Percentiles rank a stretch among this genome's conserved stretches.
phyloP scores from a whole-genome alignment of 1,140 invertebrate genomes.

The Nephotettix cincticeps region DNA sequence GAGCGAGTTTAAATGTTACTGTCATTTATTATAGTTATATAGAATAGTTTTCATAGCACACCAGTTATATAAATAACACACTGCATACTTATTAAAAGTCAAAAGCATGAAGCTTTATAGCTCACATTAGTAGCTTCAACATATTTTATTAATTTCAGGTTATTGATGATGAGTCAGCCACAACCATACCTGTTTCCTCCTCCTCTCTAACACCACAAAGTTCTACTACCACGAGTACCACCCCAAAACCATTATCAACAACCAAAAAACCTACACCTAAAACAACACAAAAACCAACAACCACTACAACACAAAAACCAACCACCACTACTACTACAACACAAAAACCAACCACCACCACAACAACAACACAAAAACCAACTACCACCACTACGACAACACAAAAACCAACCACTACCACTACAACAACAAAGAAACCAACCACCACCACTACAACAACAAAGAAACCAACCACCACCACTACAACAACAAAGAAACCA shows the following conservation, averaged over 20 bases:
- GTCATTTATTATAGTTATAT: too few species aligned
- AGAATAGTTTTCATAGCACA: too few species aligned
- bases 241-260: slow-evolving; percentile 9
- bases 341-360: slow-evolving; percentile 17
- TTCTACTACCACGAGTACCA: slow-evolving; percentile 21
- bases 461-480: slow-evolving; percentile 9
- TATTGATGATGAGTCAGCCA: slow-evolving; percentile 16
- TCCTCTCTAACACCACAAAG: slow-evolving; percentile 18
- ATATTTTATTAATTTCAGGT: slow-evolving; percentile 21
- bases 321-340: slow-evolving; percentile 11
- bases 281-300: slow-evolving; percentile 15
- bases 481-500: slow-evolving; percentile 19
- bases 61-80: too few species aligned
- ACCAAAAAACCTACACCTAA: background rate
- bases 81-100: too few species aligned
- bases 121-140: background rate
- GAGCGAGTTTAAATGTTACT: too few species aligned
- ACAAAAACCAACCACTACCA: slow-evolving; percentile 20
- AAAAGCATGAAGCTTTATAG: too few species aligned
- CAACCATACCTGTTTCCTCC: slow-evolving; percentile 11
- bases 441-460: slow-evolving; percentile 27
- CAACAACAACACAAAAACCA: slow-evolving; percentile 18
- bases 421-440: slow-evolving; percentile 8
- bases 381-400: slow-evolving; percentile 27
- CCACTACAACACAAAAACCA: slow-evolving; percentile 8